Conservation (phyloP, 2,888 invertebrate species). For the Dasysyrphus tricinctus region DNA sequence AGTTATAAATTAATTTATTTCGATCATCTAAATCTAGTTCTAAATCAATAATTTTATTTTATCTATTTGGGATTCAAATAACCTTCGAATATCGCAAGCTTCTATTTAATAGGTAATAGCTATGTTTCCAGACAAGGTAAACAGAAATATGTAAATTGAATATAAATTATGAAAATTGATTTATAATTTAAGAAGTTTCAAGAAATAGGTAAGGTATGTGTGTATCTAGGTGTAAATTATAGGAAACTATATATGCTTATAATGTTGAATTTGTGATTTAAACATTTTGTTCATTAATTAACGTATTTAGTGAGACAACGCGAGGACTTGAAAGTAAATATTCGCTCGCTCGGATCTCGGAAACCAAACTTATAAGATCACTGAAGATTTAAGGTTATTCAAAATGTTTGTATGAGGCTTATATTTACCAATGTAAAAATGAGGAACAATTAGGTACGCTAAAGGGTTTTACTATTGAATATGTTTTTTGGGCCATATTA, state of each 20-base stretch:
- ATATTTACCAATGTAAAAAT: too few species aligned
- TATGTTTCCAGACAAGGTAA: conserved; percentile 45
- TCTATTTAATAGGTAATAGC: conserved; percentile 10
- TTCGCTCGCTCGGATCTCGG: background rate
- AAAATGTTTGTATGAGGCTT: too few species aligned
- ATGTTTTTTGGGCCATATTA: too few species aligned
- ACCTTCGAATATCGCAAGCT: conserved; percentile 46
- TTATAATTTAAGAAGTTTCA: conserved; percentile 16
- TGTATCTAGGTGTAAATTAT: conserved; percentile 33
- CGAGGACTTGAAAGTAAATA: background rate
- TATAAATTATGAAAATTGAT: conserved; percentile 35
- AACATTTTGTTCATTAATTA: conserved; percentile 38
- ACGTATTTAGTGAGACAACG: background rate
- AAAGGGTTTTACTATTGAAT: too few species aligned
- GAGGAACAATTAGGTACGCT: too few species aligned
- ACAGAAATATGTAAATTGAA: conserved; percentile 30
- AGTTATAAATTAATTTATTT: background rate
- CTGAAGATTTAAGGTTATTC: background rate
- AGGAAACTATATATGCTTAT: conserved; percentile 23
- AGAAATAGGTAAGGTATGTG: too few species aligned
- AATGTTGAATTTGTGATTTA: background rate
- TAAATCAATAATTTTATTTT: background rate
- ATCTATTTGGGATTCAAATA: conserved; percentile 46
- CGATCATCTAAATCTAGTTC: background rate
- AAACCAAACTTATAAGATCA: background rate